phyloP scores from a whole-genome alignment of 2,888 invertebrate genomes.

The Diplazon laetatorius region DNA sequence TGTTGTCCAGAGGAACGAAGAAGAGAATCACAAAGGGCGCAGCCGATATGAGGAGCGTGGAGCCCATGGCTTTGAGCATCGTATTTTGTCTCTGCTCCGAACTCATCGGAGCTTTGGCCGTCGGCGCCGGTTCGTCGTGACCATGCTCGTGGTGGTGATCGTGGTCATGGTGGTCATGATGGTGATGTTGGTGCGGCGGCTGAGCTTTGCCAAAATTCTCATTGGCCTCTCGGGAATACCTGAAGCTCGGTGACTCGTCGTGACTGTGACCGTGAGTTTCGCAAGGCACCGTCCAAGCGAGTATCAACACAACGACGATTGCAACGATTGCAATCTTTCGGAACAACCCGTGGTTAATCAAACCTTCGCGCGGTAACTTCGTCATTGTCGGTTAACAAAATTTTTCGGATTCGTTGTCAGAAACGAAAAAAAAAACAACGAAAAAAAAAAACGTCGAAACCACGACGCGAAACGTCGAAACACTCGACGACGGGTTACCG shows the following conservation, averaged over 20 bases:
- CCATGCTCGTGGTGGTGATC: conserved; percentile 77
- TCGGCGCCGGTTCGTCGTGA: conserved; percentile 63
- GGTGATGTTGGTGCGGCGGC: conserved; percentile 82
- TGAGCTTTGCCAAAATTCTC: conserved; percentile 77
- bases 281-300: conserved; percentile 79
- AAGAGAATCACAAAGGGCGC: conserved; percentile 97
- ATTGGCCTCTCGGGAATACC: conserved; percentile 91
- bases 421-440: too few relatives aligned
- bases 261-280: conserved; percentile 78
- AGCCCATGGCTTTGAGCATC: conserved; percentile 89
- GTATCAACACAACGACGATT: conserved; percentile 76
- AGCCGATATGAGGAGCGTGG: conserved; percentile 96
- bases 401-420: neutral
- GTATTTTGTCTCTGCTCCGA: conserved; percentile 72
- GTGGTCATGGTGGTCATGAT: conserved; percentile 58
- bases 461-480: neutral
- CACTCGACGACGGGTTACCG: neutral
- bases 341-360: conserved; percentile 50
- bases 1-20: conserved; percentile 95
- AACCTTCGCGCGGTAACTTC: conserved; percentile 40
- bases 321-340: conserved; percentile 68
- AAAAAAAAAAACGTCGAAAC: too few relatives aligned
- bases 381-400: conserved; percentile 15
- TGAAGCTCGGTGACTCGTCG: conserved; percentile 89
- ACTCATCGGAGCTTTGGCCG: conserved; percentile 31